Conservation (phyloP, 2,797 vertebrate genomes). For the Nyctibius grandis region DNA sequence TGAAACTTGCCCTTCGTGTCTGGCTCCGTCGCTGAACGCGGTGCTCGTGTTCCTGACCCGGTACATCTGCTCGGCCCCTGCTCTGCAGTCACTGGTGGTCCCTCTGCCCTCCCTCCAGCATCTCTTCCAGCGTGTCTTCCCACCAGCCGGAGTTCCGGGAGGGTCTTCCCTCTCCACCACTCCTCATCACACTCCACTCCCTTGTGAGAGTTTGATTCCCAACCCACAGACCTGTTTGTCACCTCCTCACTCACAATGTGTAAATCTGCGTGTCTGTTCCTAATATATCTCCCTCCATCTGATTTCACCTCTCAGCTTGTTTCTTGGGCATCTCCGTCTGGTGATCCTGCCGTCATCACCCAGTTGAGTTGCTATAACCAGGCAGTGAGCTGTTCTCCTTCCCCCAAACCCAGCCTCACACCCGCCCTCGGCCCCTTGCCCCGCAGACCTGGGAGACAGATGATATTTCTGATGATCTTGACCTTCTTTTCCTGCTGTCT, state of each 20-base stretch:
- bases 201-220: slow-evolving; percentile 26
- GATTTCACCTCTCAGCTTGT: slow-evolving; percentile 46
- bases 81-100: not conserved
- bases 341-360: slow-evolving; percentile 30
- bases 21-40: not conserved
- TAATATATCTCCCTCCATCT: slow-evolving; percentile 46
- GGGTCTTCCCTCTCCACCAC: slow-evolving; percentile 27
- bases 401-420: not conserved
- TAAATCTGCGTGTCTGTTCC: slow-evolving; percentile 51
- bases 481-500: not conserved
- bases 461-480: not conserved
- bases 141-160: not conserved
- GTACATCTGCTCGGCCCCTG: not conserved
- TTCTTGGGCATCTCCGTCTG: slow-evolving; percentile 50
- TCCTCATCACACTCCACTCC: slow-evolving; percentile 2
- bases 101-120: not conserved
- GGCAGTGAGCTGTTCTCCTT: not conserved
- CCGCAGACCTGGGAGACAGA: rapidly evolving
- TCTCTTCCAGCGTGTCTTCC: not conserved
- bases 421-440: not conserved
- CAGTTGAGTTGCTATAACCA: slow-evolving; percentile 16
- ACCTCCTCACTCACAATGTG: slow-evolving; percentile 50
- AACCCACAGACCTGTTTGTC: slow-evolving; percentile 48
- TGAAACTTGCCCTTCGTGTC: not conserved
- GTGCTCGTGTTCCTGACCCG: not conserved